Evolutionary conservation across 1,140 invertebrate species (phyloP).

Genomic region (Drosophila mayri): DNA sequence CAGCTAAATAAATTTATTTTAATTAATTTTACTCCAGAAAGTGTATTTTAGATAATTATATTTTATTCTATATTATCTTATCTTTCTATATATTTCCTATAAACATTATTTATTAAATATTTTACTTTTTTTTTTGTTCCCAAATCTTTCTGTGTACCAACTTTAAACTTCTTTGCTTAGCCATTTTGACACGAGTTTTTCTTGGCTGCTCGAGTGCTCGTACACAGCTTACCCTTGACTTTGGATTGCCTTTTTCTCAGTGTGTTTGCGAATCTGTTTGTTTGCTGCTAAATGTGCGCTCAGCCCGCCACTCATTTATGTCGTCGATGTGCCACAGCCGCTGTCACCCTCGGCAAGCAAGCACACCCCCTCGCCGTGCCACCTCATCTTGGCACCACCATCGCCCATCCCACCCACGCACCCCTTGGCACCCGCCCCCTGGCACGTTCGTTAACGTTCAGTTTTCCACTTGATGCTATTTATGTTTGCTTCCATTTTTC

Average conservation of each 20-base stretch:
- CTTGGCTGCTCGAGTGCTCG: conserved; percentile 19
- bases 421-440: conserved; percentile 7
- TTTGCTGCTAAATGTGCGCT: conserved; percentile 82
- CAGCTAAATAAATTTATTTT: too few species aligned
- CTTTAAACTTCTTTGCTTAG: conserved; percentile 17
- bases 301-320: conserved; percentile 82
- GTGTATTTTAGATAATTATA: neutral
- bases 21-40: neutral
- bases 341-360: conserved; percentile 38
- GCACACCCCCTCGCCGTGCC: conserved; percentile 16
- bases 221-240: conserved; percentile 33
- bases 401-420: neutral
- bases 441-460: conserved; percentile 77
- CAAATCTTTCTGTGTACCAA: neutral
- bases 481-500: conserved; percentile 83
- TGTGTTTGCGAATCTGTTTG: conserved; percentile 66
- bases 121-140: neutral
- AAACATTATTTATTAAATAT: neutral
- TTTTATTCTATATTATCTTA: neutral
- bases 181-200: conserved; percentile 32
- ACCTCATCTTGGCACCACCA: conserved; percentile 13
- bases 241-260: conserved; percentile 31
- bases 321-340: conserved; percentile 76
- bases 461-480: conserved; percentile 83
- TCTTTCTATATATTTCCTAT: neutral